Base-by-base conservation (phyloP, 2,797 vertebrate genomes). In the Coregonus suidteri region DNA sequence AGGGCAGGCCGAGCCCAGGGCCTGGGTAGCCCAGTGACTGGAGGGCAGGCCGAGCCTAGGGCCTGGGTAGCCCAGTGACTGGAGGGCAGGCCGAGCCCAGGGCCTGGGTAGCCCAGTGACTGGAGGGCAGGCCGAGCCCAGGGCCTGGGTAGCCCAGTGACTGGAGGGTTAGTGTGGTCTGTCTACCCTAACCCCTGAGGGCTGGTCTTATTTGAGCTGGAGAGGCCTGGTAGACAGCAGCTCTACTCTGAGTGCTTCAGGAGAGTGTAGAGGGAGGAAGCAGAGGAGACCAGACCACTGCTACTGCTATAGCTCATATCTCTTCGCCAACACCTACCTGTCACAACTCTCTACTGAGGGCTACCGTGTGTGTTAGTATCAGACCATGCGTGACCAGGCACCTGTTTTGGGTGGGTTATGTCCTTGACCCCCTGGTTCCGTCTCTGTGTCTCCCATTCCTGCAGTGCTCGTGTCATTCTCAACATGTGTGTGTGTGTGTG, bases 161-260 rank as follows among this genome's bases (percentile, higher is more conserved):
- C 25, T 25, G 67, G 62, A 72, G 81, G 62, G 34, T 37, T 65
- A 74, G 51, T 75, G 74, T 62, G 75, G 78, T 71, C 65, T n/a
- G 79, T 41, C 5, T 5, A 37, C 35, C 4, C 37, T 41, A 6
- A 41, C 69, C 69, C 74, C 65, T 11, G 41, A 35, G 20, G 52
- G 30, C 53, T 52, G 31, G 66, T 81, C 4, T 77, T 76, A 62
- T 35, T 35, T 35, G 25, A 80, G 54, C 59, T 34, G 47, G 64
- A 54, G 64, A 54, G 69, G 56, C 54, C 64, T 73, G 64, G 65
- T 65, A 71, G 77, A 62, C 47, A 75, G 64, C 6, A 0, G 11
- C 70, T 73, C 68, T 78, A 70, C 78, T 80, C 81, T 84, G 81
- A 81, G 76, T 74, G 78, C 82, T 78, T 77, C 68, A 47, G 30